Evolutionary conservation across 2,888 invertebrate species (phyloP).

Genomic region (Adelphocoris suturalis): DNA sequence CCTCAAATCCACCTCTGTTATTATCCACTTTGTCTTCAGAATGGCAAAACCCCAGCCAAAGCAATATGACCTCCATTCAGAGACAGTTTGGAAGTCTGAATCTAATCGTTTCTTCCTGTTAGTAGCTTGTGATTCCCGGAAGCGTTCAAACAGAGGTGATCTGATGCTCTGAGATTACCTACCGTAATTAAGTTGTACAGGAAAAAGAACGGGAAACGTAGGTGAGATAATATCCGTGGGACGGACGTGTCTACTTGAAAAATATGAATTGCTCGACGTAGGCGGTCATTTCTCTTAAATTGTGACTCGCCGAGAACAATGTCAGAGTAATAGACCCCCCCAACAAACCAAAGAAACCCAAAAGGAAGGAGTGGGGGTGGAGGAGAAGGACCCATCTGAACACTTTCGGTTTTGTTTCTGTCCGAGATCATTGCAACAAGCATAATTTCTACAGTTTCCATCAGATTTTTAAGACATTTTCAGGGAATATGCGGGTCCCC

Average conservation of each 20-base stretch:
- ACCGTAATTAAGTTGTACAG: slow-evolving; percentile 2
- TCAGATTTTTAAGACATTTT: too few species aligned
- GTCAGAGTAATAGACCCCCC: too few species aligned
- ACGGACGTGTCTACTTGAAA: slow-evolving; percentile 8
- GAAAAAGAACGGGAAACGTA: neutral
- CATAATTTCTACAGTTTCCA: too few species aligned
- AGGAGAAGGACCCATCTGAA: too few species aligned
- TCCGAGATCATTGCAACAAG: too few species aligned
- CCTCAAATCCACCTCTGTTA: too few species aligned
- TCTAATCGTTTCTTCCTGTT: slow-evolving; percentile 23
- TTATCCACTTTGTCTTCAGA: too few species aligned
- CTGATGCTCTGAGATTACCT: neutral
- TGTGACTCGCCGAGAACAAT: too few species aligned
- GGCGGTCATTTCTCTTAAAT: neutral
- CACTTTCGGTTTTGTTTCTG: too few species aligned
- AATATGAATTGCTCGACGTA: slow-evolving; percentile 13
- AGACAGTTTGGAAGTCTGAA: neutral
- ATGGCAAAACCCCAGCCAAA: neutral
- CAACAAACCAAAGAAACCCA: too few species aligned
- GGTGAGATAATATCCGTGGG: neutral
- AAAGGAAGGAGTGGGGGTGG: too few species aligned
- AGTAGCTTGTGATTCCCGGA: neutral
- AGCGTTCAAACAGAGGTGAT: neutral
- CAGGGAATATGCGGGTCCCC: too few species aligned
- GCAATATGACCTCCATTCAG: neutral